Base-by-base conservation (phyloP, 2,113 vertebrate genomes). In the Isichthys henryi region DNA sequence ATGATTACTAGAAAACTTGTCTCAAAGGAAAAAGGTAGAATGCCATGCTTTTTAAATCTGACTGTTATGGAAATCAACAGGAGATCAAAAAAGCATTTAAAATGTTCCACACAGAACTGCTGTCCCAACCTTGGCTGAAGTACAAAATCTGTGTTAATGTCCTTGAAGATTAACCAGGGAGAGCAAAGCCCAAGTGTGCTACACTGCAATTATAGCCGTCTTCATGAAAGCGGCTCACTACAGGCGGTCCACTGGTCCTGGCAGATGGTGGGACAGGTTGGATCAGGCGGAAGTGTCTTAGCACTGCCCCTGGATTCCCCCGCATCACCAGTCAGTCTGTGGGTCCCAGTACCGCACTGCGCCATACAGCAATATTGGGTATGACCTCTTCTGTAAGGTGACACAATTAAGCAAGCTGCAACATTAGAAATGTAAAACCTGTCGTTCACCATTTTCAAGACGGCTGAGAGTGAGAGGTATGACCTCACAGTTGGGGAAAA, bases 181-280 rank as follows among this genome's bases (percentile, higher is more conserved):
- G 50, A 56, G 10, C 27, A 56, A 87, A 53, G 85, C 85, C 85
- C 49, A 50, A 50, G n/a, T 23, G 17, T 39, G 85, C 49, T 39
- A n/a, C 27, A 31, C 85, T 39, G 13, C 49, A 87, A 52, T 86
- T 86, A 86, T 1, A 9, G 43, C 45, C 19, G 23, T 45, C 82
- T 84, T 84, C 82, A 48, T 27, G 49, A n/a, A 86, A 86, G 84
- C 9, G 49, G 46, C 46, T 86, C 85, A 31, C 85, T 48, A 9
- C 50, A 21, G 85, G 85, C 50, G 19, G 85, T 56, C 27, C 50
- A 87, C 50, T 27, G 48, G 48, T 48, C 15, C 49, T 56, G 85
- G 85, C 85, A 87, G 85, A 87, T 87, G 85, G 85, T 53, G 50
- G 85, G 49, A 86, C 84, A 86, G 84, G 46, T 53, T 87, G 85